phyloP scores from a whole-genome alignment of 2,113 vertebrate species.

The Phaethon lepturus region DNA sequence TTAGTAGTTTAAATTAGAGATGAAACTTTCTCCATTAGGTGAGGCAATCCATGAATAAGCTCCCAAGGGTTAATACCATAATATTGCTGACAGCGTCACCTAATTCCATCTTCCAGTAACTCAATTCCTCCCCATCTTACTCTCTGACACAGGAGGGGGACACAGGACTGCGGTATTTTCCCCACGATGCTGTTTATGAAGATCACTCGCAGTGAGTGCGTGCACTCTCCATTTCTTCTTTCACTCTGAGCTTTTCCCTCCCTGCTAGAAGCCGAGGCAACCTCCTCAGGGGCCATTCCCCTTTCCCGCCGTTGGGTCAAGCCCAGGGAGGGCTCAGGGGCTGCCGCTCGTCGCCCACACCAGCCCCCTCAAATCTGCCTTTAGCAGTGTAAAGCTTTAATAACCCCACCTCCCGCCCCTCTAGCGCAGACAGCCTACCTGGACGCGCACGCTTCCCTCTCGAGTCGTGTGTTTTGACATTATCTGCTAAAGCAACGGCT shows the following conservation, averaged over 20 bases:
- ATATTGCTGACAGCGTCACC: not conserved
- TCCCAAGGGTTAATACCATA: not conserved
- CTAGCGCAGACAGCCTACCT: not conserved
- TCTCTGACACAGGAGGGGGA: not conserved
- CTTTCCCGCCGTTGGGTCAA: rapidly evolving
- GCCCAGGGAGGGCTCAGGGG: not conserved
- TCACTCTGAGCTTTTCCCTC: not conserved
- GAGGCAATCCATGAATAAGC: not conserved
- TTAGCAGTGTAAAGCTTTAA: not conserved
- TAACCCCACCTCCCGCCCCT: too few species aligned
- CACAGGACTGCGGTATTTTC: not conserved
- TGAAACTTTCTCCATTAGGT: not conserved
- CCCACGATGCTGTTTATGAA: rapidly evolving
- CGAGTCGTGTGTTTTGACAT: rapidly evolving
- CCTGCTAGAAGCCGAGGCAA: not conserved
- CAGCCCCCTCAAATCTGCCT: not conserved
- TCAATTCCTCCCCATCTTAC: not conserved
- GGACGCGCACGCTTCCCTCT: rapidly evolving
- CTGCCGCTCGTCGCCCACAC: not conserved
- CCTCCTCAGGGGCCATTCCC: too few species aligned
- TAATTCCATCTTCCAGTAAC: not conserved
- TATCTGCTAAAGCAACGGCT: not conserved
- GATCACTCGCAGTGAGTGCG: rapidly evolving
- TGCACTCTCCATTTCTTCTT: rapidly evolving
- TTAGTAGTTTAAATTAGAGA: not conserved